phyloP scores from a whole-genome alignment of 2,888 invertebrate genomes.

The Erynnis tages region DNA sequence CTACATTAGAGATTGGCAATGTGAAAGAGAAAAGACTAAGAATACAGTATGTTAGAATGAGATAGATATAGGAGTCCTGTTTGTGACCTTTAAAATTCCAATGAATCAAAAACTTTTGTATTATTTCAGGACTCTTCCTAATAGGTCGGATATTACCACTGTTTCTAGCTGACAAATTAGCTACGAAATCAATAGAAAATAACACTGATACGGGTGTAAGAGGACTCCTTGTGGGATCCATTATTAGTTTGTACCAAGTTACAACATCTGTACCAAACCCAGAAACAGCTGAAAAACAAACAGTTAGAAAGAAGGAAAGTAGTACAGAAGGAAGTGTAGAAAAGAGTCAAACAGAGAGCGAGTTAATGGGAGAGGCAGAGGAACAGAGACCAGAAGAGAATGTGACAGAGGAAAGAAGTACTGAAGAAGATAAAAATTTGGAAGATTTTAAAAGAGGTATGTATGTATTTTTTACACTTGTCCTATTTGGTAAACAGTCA shows the following conservation, averaged over 20 bases:
- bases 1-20: too few relatives aligned
- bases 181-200: background rate
- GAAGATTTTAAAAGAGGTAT: too few relatives aligned
- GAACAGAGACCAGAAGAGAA: background rate
- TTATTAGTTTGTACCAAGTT: conserved; percentile 1
- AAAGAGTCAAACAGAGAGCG: background rate
- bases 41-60: too few relatives aligned
- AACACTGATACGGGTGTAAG: background rate
- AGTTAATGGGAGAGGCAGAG: too few relatives aligned
- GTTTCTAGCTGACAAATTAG: background rate
- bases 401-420: too few relatives aligned
- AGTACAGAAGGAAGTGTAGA: background rate
- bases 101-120: background rate
- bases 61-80: too few relatives aligned
- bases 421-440: too few relatives aligned
- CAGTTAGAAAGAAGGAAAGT: background rate
- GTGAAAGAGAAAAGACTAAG: too few relatives aligned
- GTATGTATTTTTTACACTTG: too few relatives aligned
- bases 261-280: background rate
- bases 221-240: background rate
- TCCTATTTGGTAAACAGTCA: too few relatives aligned
- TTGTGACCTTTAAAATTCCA: too few relatives aligned
- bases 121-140: background rate
- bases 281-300: background rate
- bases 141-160: background rate